These are phyloP conservation scores for Bombyx huttoni DNA, from an alignment of 2,888 invertebrate genomes.

Conservation along the genomic window DNA sequence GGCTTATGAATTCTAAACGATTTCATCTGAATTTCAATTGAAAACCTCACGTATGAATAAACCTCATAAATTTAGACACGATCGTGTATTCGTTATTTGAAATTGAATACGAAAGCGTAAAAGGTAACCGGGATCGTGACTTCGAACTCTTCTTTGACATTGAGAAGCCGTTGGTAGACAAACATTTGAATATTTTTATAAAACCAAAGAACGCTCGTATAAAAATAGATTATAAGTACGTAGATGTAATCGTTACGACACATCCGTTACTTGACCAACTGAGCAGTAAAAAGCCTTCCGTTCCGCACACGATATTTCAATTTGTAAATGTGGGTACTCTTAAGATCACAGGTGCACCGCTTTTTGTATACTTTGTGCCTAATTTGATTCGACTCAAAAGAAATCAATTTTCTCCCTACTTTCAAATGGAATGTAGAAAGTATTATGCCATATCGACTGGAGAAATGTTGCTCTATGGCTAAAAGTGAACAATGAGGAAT, in stretches of 20 bases:
- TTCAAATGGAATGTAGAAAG: slow-evolving; percentile 6
- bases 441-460: background rate
- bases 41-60: background rate
- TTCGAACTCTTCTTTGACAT: background rate
- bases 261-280: slow-evolving; percentile 56
- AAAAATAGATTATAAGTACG: slow-evolving; percentile 10
- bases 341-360: slow-evolving; percentile 19
- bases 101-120: background rate
- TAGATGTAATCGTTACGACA: slow-evolving; percentile 39
- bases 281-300: slow-evolving; percentile 51
- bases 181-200: background rate
- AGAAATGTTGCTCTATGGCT: no score
- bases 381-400: slow-evolving; percentile 46
- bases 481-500: no score
- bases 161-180: background rate
- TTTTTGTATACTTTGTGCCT: slow-evolving; percentile 58
- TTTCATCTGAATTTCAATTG: no score
- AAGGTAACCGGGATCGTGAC: background rate
- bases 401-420: slow-evolving; percentile 21
- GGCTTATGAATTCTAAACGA: no score
- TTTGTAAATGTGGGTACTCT: slow-evolving; percentile 33
- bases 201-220: no score
- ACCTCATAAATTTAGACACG: background rate
- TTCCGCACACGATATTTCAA: slow-evolving; percentile 60
- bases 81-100: background rate